These are phyloP conservation scores for Lepus oiostolus DNA, from an alignment of 2,797 vertebrate genomes.

Conservation along the genomic window DNA sequence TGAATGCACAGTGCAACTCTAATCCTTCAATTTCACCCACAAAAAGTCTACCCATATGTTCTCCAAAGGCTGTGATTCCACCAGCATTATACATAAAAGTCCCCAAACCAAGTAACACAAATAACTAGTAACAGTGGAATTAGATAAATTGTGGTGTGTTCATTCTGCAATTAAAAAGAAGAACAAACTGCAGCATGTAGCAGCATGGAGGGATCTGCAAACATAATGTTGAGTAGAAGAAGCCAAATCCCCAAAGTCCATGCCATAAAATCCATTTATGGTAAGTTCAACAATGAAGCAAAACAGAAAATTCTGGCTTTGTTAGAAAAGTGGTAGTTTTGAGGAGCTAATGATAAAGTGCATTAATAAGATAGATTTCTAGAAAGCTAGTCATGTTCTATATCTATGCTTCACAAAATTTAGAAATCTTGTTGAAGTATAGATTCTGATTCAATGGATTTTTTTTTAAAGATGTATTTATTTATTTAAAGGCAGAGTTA, in stretches of 20 bases:
- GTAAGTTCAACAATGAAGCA: neutral
- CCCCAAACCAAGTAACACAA: neutral
- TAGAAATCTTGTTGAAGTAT: neutral
- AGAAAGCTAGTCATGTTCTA: neutral
- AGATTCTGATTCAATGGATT: neutral
- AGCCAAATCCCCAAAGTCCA: neutral
- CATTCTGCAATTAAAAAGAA: neutral
- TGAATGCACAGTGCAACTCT: neutral
- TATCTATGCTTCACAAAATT: neutral
- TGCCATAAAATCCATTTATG: neutral
- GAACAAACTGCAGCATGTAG: neutral
- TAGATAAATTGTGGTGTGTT: neutral
- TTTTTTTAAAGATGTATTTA: no score
- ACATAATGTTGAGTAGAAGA: neutral
- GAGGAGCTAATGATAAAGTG: neutral
- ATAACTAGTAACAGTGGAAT: neutral
- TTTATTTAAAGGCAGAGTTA: no score
- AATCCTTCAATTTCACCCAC: neutral
- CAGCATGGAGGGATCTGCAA: neutral
- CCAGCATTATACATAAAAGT: neutral
- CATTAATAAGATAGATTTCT: neutral
- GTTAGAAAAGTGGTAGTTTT: neutral
- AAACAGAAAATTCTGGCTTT: neutral
- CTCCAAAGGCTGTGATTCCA: neutral
- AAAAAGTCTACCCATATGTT: neutral